A percentile compares a stretch with the other conserved stretches of the same genome.
Conservation (phyloP, 2,797 vertebrate genomes). For the Hypotaenidia philippensis region DNA sequence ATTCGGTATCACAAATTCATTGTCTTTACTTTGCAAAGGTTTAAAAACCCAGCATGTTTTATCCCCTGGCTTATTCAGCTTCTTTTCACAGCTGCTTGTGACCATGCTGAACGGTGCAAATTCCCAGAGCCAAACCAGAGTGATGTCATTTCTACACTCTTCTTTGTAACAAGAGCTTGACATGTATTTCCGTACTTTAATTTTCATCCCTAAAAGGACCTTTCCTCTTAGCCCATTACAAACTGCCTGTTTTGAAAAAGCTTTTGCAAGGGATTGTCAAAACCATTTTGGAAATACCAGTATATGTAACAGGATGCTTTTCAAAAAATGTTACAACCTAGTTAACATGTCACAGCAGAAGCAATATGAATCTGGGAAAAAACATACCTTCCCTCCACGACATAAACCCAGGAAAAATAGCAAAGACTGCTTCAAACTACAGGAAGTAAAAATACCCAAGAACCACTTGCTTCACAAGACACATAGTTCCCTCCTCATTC, state of each 20-base stretch:
- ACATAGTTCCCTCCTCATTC: neutral
- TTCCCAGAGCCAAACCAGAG: neutral
- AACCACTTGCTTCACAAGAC: neutral
- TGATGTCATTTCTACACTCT: neutral
- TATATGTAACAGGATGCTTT: neutral
- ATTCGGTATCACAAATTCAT: neutral
- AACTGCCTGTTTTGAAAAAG: neutral
- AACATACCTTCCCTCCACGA: neutral
- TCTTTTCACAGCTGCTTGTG: neutral
- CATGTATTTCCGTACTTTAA: neutral
- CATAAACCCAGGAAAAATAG: neutral
- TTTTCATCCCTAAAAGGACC: neutral
- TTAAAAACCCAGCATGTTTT: neutral
- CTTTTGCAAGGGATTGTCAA: neutral
- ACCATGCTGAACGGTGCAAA: neutral
- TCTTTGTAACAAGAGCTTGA: neutral
- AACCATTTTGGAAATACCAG: neutral
- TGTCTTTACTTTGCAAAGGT: neutral
- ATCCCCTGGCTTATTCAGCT: neutral
- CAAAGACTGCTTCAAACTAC: neutral
- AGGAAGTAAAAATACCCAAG: neutral
- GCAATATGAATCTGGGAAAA: neutral
- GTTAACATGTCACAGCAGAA: neutral
- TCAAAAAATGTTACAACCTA: conserved; percentile 2
- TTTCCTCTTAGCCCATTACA: neutral